phyloP scores from a whole-genome alignment of 2,888 invertebrate genomes.

The Tridacna crocea region DNA sequence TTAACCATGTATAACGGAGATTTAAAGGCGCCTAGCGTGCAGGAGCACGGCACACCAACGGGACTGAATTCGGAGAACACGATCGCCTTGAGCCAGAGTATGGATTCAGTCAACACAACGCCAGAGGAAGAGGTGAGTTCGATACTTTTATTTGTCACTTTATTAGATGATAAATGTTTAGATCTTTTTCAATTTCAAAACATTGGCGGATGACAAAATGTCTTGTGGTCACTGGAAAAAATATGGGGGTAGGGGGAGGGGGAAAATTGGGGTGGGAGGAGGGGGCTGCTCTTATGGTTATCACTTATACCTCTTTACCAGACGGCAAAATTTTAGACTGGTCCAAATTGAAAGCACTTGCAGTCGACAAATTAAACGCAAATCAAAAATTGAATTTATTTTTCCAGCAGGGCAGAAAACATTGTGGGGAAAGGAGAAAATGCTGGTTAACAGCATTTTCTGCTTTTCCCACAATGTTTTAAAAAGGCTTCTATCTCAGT shows the following conservation, averaged over 20 bases:
- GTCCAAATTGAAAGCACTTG: too few relatives aligned
- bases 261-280: background rate
- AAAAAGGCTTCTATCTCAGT: too few relatives aligned
- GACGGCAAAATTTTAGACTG: too few relatives aligned
- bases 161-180: background rate
- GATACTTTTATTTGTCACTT: background rate
- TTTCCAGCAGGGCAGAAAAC: too few relatives aligned
- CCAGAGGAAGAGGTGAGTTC: constrained; percentile 97
- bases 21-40: constrained; percentile 16
- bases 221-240: background rate
- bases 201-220: background rate
- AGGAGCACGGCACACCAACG: constrained; percentile 24
- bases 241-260: background rate
- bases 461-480: too few relatives aligned
- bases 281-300: too few relatives aligned
- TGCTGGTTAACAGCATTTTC: too few relatives aligned
- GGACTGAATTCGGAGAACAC: constrained; percentile 87
- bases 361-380: too few relatives aligned
- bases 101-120: constrained; percentile 99
- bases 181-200: background rate
- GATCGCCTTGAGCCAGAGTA: constrained; percentile 94
- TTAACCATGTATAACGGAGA: constrained; percentile 54
- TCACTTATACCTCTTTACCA: too few relatives aligned
- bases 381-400: too few relatives aligned
- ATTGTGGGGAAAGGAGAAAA: too few relatives aligned